Evolutionary conservation across 2,797 vertebrate genomes (phyloP).

Genomic region (Molossus molossus): DNA sequence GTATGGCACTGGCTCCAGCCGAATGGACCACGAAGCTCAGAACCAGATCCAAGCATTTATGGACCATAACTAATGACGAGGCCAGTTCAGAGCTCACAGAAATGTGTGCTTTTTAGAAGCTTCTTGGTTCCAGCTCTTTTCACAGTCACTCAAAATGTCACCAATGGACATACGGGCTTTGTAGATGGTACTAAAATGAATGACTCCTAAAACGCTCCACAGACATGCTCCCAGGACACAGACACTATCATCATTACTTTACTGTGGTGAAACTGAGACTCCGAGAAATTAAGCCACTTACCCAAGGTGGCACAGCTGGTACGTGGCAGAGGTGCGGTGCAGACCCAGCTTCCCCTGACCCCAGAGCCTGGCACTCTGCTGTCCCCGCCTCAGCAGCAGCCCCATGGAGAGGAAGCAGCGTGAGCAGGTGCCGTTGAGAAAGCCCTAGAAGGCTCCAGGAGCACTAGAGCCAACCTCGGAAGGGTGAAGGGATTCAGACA

Average conservation of each 20-base stretch:
- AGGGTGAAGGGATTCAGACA: background rate
- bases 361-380: background rate
- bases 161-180: background rate
- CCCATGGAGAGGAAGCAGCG: background rate
- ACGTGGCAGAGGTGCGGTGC: background rate
- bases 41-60: background rate
- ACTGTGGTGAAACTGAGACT: background rate
- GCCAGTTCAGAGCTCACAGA: background rate
- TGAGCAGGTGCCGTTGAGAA: background rate
- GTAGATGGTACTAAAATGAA: rapidly evolving
- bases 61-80: background rate
- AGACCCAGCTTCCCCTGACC: background rate
- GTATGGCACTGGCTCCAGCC: background rate
- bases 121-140: background rate
- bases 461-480: background rate
- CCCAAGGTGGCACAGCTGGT: background rate
- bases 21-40: background rate
- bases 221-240: background rate
- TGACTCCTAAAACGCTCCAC: background rate
- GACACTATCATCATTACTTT: background rate
- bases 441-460: background rate
- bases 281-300: background rate
- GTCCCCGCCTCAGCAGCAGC: background rate
- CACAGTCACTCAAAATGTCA: too few species aligned
- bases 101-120: background rate